These are phyloP conservation scores for Riptortus pedestris DNA, from an alignment of 1,140 invertebrate genomes.

Conservation along the genomic window DNA sequence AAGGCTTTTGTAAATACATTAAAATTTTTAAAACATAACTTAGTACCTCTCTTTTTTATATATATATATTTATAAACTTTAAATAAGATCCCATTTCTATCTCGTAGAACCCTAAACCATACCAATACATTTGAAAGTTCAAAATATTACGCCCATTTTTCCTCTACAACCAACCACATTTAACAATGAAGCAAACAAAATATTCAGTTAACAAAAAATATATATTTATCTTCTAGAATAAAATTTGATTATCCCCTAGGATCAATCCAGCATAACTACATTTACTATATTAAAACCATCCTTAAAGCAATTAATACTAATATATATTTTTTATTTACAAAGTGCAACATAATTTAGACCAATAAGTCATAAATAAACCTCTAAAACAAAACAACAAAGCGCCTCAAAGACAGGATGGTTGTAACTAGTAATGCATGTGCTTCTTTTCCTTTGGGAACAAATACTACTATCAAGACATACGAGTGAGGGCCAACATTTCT, in stretches of 20 bases:
- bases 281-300: constrained; percentile 17
- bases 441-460: constrained; percentile 8
- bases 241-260: constrained; percentile 13
- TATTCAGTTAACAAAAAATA: constrained; percentile 8
- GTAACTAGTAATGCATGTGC: constrained; percentile 9
- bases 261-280: neutral
- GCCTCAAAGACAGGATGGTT: constrained; percentile 8
- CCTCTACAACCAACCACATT: constrained; percentile 10
- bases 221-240: constrained; percentile 4
- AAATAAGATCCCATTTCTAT: constrained; percentile 16
- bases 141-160: constrained; percentile 17
- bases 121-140: constrained; percentile 17
- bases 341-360: constrained; percentile 17
- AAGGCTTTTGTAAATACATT: constrained; percentile 10
- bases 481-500: constrained; percentile 1
- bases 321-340: constrained; percentile 13
- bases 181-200: constrained; percentile 15
- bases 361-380: constrained; percentile 16
- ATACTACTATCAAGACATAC: constrained; percentile 8
- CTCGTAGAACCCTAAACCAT: constrained; percentile 21
- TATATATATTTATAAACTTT: constrained; percentile 15
- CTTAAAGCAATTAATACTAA: constrained; percentile 18
- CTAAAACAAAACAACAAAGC: constrained; percentile 21
- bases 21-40: constrained; percentile 15
- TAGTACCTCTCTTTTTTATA: constrained; percentile 15